These are phyloP conservation scores for Odontesthes bonariensis DNA, from an alignment of 2,113 vertebrate genomes.

Conservation along the genomic window DNA sequence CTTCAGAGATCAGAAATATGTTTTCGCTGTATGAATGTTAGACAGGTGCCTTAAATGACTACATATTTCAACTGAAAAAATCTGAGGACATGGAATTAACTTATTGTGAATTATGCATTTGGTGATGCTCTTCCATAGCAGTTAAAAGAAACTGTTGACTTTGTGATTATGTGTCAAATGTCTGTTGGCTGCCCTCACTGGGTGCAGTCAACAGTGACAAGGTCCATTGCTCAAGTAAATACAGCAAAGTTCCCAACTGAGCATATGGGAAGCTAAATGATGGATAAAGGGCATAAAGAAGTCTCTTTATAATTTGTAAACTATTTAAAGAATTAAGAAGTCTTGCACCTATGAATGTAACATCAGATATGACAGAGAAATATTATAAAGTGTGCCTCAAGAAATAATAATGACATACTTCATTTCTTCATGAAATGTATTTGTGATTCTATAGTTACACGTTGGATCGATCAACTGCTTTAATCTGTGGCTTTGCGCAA, in stretches of 20 bases:
- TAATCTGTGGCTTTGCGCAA: neutral
- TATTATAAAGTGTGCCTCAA: neutral
- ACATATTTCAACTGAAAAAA: too few relatives aligned
- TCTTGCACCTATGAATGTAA: conserved; percentile 5
- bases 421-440: neutral
- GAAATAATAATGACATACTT: neutral
- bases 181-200: conserved; percentile 15
- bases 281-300: neutral
- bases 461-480: neutral
- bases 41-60: too few relatives aligned
- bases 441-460: neutral
- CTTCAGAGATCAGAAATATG: too few relatives aligned
- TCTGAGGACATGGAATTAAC: neutral
- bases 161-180: conserved; percentile 25
- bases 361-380: neutral
- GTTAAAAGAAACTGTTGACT: conserved; percentile 16
- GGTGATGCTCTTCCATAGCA: neutral
- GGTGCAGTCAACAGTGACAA: conserved; percentile 4
- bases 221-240: neutral
- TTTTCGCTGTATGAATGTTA: too few relatives aligned
- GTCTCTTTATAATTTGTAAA: neutral
- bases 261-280: conserved; percentile 2
- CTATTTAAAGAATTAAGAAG: conserved; percentile 4
- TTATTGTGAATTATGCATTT: neutral
- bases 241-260: neutral